Evolutionary conservation across 2,888 invertebrate species (phyloP).

Genomic region (Tanypteryx hageni): DNA sequence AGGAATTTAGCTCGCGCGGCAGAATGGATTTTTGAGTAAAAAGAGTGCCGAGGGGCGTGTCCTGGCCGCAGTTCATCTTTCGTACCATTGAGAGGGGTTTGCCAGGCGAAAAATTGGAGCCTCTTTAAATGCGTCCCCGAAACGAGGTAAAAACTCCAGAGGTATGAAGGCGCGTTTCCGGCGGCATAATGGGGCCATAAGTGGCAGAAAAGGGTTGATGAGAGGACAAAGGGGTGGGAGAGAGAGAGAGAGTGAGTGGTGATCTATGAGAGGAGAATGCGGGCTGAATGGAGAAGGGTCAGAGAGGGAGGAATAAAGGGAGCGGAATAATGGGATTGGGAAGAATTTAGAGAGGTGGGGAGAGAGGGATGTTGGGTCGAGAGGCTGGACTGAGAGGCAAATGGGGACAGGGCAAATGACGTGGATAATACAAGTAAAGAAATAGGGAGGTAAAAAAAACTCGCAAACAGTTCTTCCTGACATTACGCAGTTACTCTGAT

Average conservation of each 20-base stretch:
- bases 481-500: too few species aligned
- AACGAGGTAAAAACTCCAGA: not conserved
- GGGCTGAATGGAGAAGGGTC: not conserved
- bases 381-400: too few species aligned
- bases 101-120: slow-evolving; percentile 3
- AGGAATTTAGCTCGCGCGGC: slow-evolving; percentile 22
- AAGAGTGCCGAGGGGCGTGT: not conserved
- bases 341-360: too few species aligned
- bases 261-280: not conserved
- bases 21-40: not conserved
- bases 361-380: too few species aligned
- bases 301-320: not conserved
- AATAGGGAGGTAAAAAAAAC: too few species aligned
- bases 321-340: not conserved
- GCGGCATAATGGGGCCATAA: slow-evolving; percentile 21
- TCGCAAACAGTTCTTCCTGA: too few species aligned
- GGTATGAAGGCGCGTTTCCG: slow-evolving; percentile 4
- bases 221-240: not conserved
- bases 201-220: slow-evolving; percentile 1
- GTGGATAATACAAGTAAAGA: too few species aligned
- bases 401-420: too few species aligned
- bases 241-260: not conserved
- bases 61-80: not conserved
- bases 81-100: not conserved
- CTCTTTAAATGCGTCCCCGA: not conserved